Conservation (phyloP, 2,113 vertebrate genomes). For the Embiotoca jacksoni region DNA sequence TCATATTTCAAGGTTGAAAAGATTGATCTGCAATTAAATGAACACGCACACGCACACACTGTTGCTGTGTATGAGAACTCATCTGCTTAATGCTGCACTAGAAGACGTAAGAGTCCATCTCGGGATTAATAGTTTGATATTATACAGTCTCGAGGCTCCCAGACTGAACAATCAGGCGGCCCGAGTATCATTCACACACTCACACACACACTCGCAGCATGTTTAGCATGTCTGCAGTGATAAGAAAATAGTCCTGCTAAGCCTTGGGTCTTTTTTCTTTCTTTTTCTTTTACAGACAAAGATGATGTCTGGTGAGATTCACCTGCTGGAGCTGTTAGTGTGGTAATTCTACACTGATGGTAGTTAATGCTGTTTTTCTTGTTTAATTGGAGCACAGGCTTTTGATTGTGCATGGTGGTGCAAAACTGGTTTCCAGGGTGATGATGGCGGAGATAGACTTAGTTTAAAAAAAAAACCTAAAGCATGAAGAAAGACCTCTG, state of each 20-base stretch:
- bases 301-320: slow-evolving; percentile 9
- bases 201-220: background rate
- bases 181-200: background rate
- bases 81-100: slow-evolving; percentile 2
- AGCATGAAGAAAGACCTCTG: background rate
- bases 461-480: background rate
- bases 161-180: slow-evolving; percentile 16
- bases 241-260: background rate
- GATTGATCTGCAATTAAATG: background rate
- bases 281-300: background rate
- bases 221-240: background rate
- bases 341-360: background rate
- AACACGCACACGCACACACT: slow-evolving; percentile 6
- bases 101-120: slow-evolving; percentile 25
- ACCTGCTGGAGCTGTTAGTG: background rate
- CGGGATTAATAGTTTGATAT: slow-evolving; percentile 28
- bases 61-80: background rate
- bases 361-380: background rate
- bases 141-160: slow-evolving; percentile 4
- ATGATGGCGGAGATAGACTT: background rate
- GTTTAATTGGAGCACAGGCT: background rate
- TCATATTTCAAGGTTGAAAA: too few relatives aligned
- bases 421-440: slow-evolving; percentile 43
- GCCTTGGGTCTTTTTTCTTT: background rate
- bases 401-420: background rate